Evolutionary conservation across 2,797 vertebrate genomes (phyloP).

Genomic region (Falco naumanni): DNA sequence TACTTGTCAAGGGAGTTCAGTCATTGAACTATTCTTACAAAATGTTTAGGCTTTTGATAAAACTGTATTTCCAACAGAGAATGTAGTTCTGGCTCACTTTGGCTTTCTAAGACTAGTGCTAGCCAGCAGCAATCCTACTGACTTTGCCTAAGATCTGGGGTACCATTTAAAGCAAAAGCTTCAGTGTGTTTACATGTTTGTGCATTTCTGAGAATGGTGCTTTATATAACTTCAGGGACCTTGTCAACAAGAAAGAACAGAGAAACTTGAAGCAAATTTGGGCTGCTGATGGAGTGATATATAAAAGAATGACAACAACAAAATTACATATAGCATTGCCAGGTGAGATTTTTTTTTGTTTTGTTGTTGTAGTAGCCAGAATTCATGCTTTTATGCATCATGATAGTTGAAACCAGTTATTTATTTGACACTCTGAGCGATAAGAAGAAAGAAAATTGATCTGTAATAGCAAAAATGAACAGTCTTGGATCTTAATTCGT

Average conservation of each 20-base stretch:
- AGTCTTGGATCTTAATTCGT: neutral
- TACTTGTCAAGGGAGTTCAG: neutral
- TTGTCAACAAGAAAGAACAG: conserved; percentile 7
- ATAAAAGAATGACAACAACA: neutral
- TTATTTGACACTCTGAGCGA: neutral
- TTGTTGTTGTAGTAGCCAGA: neutral
- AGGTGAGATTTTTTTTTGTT: neutral
- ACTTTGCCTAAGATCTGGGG: neutral
- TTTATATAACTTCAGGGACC: conserved; percentile 10
- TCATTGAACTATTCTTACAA: neutral
- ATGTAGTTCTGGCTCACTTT: neutral
- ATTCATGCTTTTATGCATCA: neutral
- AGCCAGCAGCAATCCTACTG: conserved; percentile 2
- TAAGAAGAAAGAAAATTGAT: conserved; percentile 14
- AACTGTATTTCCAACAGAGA: neutral
- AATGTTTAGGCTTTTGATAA: conserved; percentile 21
- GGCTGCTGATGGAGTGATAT: neutral
- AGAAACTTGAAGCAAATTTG: neutral
- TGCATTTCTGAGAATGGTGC: conserved; percentile 33
- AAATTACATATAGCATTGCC: neutral
- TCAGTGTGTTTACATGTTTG: neutral
- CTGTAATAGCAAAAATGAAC: neutral
- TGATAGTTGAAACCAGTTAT: neutral
- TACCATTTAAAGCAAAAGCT: neutral
- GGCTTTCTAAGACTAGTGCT: neutral